A percentile compares a stretch with the other conserved stretches of the same genome.
phyloP scores from a whole-genome alignment of 2,113 vertebrate species.

The Pterocles orientalis region DNA sequence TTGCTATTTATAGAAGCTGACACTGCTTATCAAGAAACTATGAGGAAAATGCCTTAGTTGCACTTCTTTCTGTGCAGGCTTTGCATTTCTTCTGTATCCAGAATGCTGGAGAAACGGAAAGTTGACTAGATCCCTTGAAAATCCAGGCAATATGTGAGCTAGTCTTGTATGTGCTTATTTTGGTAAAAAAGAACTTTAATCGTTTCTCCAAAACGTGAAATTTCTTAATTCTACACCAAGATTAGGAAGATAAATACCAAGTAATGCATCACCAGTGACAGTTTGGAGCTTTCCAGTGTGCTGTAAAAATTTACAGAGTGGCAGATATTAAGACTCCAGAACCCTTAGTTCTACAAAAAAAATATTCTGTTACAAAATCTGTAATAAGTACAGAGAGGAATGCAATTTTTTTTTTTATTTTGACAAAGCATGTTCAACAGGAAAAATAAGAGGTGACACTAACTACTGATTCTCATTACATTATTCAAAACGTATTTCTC shows the following conservation, averaged over 20 bases:
- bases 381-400: background rate
- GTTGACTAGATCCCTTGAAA: background rate
- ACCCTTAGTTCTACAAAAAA: background rate
- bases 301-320: background rate
- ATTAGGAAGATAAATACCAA: background rate
- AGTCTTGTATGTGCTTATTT: background rate
- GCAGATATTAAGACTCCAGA: background rate
- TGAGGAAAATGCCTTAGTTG: background rate
- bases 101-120: background rate
- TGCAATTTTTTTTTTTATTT: background rate
- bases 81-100: background rate
- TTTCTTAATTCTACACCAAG: background rate
- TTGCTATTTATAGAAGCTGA: background rate
- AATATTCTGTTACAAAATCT: background rate
- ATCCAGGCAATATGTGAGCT: background rate
- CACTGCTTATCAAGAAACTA: background rate
- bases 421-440: background rate
- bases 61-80: background rate
- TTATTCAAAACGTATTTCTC: slow-evolving; percentile 20
- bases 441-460: background rate
- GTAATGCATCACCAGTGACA: background rate
- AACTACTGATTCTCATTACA: background rate
- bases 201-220: background rate
- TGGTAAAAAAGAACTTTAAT: background rate
- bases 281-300: background rate